phyloP scores from a whole-genome alignment of 2,888 invertebrate genomes.

The Metopia argyrocephala region DNA sequence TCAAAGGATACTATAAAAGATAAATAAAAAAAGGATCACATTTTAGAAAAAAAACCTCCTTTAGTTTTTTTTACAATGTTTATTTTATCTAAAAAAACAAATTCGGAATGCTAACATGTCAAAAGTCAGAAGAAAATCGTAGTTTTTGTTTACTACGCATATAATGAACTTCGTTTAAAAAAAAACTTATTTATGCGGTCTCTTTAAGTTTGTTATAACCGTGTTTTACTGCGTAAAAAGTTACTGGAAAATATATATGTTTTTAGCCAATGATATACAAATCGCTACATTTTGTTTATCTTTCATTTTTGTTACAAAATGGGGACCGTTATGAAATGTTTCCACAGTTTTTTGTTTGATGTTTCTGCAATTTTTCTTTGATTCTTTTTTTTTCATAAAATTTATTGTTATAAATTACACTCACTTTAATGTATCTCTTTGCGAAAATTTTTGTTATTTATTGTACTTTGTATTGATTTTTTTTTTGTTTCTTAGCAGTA shows the following conservation, averaged over 20 bases:
- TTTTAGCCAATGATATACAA: too few relatives aligned
- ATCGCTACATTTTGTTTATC: neutral
- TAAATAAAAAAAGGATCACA: too few relatives aligned
- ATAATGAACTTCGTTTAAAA: neutral
- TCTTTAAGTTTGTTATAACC: too few relatives aligned
- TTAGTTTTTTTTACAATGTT: too few relatives aligned
- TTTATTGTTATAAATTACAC: constrained; percentile 33
- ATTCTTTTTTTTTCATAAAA: neutral
- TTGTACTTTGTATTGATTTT: constrained; percentile 1
- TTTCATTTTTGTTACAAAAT: constrained; percentile 59
- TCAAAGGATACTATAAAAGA: too few relatives aligned
- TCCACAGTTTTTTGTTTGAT: neutral
- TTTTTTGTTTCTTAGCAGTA: constrained; percentile 19
- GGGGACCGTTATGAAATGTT: constrained; percentile 53
- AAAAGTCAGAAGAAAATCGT: too few relatives aligned
- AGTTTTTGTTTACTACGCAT: too few relatives aligned
- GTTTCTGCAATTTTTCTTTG: constrained; percentile 18
- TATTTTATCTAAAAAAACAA: too few relatives aligned
- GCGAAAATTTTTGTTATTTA: constrained; percentile 15
- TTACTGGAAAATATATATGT: neutral
- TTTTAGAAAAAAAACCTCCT: too few relatives aligned
- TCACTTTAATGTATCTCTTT: constrained; percentile 41
- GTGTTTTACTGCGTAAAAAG: too few relatives aligned
- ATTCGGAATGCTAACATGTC: too few relatives aligned
- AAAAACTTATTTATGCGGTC: constrained; percentile 5